phyloP scores from a whole-genome alignment of 2,113 vertebrate species.

The Sprattus sprattus region DNA sequence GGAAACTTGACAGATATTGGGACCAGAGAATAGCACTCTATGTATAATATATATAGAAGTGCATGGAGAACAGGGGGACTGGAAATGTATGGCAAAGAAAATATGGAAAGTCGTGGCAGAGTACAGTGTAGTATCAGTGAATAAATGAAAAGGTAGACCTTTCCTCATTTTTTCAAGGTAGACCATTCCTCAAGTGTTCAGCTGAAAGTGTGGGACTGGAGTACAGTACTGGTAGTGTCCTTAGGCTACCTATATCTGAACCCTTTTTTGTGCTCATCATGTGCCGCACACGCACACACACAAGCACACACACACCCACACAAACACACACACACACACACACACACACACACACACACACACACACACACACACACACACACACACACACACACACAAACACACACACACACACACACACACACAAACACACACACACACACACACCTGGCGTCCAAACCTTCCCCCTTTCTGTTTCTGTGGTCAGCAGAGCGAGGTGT shows the following conservation, averaged over 20 bases:
- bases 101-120: not conserved
- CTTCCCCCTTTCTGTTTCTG: not conserved
- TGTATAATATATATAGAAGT: no score
- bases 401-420: not conserved
- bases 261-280: not conserved
- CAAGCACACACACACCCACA: not conserved
- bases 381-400: no score
- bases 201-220: not conserved
- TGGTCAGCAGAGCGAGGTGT: not conserved
- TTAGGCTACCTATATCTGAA: not conserved
- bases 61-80: not conserved
- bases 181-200: not conserved
- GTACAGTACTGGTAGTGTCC: not conserved
- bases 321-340: constrained; percentile 4
- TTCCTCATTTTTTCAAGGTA: not conserved
- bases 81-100: not conserved
- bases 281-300: not conserved
- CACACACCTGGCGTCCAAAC: not conserved
- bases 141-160: not conserved
- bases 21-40: no score
- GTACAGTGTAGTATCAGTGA: no score
- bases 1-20: no score
- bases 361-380: constrained; percentile 1
- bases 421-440: constrained; percentile 7
- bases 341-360: not conserved